A percentile compares a stretch with the other conserved stretches of the same genome.
phyloP scores from a whole-genome alignment of 2,113 vertebrate species.

The Drymodes brunneopygia region DNA sequence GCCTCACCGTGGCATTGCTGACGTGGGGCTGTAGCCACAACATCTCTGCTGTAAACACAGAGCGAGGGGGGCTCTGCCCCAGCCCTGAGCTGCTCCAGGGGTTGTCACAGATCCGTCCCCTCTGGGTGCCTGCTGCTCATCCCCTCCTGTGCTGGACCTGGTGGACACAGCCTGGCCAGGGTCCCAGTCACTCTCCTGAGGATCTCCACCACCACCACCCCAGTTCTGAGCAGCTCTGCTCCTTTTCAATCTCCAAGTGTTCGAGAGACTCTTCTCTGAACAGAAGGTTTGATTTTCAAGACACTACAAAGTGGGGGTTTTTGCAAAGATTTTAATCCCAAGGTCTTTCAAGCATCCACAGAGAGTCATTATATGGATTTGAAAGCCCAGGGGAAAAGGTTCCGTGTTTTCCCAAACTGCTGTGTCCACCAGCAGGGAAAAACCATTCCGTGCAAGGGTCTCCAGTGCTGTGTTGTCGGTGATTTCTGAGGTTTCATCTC shows the following conservation, averaged over 20 bases:
- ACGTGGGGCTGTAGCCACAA: rapidly evolving
- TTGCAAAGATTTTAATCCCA: background rate
- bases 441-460: background rate
- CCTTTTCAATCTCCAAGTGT: background rate
- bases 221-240: background rate
- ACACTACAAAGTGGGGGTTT: rapidly evolving
- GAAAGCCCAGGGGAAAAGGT: background rate
- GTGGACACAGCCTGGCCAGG: background rate
- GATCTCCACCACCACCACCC: background rate
- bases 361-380: background rate
- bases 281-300: background rate
- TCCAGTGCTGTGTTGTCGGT: background rate
- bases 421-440: background rate
- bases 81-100: background rate
- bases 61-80: background rate
- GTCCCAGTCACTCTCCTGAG: background rate
- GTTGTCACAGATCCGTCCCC: background rate
- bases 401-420: background rate
- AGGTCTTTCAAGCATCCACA: background rate
- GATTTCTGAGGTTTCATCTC: background rate
- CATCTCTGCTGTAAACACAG: background rate
- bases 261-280: background rate
- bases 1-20: background rate
- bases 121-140: background rate
- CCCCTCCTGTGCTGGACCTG: background rate